Evolutionary conservation across 2,113 vertebrate genomes (phyloP).

Genomic region (Xiphias gladius): DNA sequence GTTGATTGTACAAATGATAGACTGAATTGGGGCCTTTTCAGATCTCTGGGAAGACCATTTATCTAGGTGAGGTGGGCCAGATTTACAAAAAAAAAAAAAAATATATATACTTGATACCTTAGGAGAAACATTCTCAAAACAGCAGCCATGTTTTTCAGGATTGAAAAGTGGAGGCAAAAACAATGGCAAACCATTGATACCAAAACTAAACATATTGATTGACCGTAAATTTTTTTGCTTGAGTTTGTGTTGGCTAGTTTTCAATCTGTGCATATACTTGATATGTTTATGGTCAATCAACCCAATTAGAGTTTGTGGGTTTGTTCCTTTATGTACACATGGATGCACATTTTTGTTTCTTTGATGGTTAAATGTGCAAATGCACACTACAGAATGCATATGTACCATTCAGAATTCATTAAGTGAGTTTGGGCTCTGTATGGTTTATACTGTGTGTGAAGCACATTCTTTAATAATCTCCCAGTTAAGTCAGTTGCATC

Average conservation of each 20-base stretch:
- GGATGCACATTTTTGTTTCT: background rate
- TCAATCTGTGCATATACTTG: background rate
- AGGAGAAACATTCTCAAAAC: background rate
- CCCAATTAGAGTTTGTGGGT: too few species aligned
- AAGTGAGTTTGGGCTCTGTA: background rate
- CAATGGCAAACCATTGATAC: background rate
- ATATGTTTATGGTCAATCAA: background rate
- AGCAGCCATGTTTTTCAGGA: background rate
- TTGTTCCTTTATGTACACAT: too few species aligned
- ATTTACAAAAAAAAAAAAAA: too few species aligned
- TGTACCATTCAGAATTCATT: background rate
- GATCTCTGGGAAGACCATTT: too few species aligned
- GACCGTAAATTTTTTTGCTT: background rate
- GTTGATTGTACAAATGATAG: background rate
- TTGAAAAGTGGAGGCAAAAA: background rate
- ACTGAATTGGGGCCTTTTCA: too few species aligned
- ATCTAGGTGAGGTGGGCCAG: too few species aligned
- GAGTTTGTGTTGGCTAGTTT: background rate
- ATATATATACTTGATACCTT: background rate
- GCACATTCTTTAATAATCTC: too few species aligned
- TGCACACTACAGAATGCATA: background rate
- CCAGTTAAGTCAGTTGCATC: too few species aligned
- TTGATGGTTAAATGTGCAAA: background rate
- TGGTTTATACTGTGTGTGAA: background rate
- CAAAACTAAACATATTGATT: background rate